Conservation (phyloP, 2,797 vertebrate species). For the Centropyge bicolor region DNA sequence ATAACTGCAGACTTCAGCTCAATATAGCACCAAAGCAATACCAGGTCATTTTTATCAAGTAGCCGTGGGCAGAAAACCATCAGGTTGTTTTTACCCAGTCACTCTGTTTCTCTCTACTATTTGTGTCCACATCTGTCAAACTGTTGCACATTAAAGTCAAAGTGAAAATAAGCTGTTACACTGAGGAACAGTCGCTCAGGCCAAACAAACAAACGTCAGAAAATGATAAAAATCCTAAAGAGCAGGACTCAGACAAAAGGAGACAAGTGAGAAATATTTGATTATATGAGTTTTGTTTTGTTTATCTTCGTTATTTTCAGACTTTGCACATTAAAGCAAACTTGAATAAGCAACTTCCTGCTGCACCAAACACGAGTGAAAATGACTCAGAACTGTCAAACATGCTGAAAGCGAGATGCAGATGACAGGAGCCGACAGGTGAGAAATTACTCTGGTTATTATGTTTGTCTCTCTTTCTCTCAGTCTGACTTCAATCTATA, state of each 20-base stretch:
- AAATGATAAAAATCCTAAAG: not conserved
- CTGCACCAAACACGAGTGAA: not conserved
- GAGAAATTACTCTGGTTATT: not conserved
- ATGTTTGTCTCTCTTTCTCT: not conserved
- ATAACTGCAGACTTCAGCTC: not conserved
- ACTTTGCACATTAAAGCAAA: not conserved
- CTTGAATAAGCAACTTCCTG: not conserved
- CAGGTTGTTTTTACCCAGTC: not conserved
- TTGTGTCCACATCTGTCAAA: no score
- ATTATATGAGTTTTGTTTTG: not conserved
- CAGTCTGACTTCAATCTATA: not conserved
- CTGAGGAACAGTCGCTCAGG: no score
- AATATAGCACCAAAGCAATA: not conserved
- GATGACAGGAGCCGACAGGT: not conserved
- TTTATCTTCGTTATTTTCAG: not conserved
- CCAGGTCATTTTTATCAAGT: not conserved
- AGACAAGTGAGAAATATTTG: not conserved
- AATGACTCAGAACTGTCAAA: not conserved
- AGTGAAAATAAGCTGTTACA: no score
- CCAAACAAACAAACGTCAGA: not conserved
- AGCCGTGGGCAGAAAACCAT: not conserved
- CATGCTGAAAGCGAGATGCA: not conserved
- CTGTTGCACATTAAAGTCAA: no score
- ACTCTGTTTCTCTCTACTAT: not conserved
- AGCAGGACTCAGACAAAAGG: not conserved